Percentiles rank a stretch among this genome's conserved stretches.
phyloP scores from a whole-genome alignment of 2,113 vertebrate genomes.

The Colistium nudipinnis region DNA sequence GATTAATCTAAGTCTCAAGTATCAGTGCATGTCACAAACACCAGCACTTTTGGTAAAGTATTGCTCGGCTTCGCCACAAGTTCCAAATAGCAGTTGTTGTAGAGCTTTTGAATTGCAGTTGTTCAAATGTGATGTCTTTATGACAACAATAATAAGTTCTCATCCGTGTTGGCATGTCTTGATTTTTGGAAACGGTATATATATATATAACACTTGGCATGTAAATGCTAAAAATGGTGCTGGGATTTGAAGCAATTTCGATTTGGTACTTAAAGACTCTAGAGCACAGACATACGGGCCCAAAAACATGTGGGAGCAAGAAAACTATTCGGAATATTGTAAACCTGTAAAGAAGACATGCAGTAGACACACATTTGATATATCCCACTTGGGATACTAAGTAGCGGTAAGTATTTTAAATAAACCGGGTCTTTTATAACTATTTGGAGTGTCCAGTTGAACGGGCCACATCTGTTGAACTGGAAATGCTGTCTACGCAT shows the following conservation, averaged over 20 bases:
- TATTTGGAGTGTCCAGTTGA: not conserved
- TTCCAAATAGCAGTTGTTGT: not conserved
- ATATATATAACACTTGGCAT: not conserved
- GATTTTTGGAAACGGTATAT: not conserved
- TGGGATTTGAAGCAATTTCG: not conserved
- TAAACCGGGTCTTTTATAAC: too few species aligned
- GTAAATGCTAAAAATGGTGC: not conserved
- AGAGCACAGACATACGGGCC: conserved; percentile 1
- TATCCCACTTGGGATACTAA: too few species aligned
- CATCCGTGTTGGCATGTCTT: not conserved
- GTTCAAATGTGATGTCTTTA: not conserved
- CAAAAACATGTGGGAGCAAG: not conserved
- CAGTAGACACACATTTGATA: too few species aligned
- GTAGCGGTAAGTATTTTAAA: too few species aligned
- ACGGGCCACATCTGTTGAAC: not conserved
- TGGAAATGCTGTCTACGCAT: too few species aligned
- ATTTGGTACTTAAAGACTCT: not conserved
- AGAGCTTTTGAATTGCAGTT: not conserved
- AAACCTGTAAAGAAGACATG: not conserved
- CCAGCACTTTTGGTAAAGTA: conserved; percentile 10
- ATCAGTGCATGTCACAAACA: not conserved
- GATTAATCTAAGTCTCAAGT: conserved; percentile 12
- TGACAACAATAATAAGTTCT: not conserved
- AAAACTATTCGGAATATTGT: not conserved
- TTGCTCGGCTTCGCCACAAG: conserved; percentile 4